Percentiles rank a stretch among this genome's conserved stretches.
phyloP scores from a whole-genome alignment of 1,140 invertebrate genomes.

The Probaryconus sp. region DNA sequence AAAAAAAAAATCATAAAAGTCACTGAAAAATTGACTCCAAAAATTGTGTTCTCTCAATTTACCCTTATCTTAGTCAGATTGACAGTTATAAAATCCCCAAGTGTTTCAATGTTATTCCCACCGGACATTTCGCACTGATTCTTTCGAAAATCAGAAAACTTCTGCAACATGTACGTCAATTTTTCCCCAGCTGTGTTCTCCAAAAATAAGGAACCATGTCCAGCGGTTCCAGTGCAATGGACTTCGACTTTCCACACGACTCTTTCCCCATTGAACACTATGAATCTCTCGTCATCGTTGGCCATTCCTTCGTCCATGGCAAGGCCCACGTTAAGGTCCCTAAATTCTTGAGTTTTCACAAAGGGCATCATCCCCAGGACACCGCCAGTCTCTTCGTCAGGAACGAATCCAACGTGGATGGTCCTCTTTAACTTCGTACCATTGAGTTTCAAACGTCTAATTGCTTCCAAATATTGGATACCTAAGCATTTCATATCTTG shows the following conservation, averaged over 20 bases:
- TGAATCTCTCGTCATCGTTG: constrained; percentile 80
- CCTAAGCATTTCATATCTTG: constrained; percentile 92
- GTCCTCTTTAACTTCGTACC: constrained; percentile 78
- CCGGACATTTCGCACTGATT: constrained; percentile 83
- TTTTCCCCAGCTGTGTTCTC: constrained; percentile 92
- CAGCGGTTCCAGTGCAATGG: constrained; percentile 88
- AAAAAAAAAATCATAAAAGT: neutral
- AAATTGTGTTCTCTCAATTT: constrained; percentile 44
- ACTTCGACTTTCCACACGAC: constrained; percentile 84
- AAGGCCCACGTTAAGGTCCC: constrained; percentile 91
- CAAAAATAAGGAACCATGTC: constrained; percentile 91
- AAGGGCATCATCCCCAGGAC: constrained; percentile 89
- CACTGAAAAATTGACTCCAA: no score
- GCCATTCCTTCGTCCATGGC: constrained; percentile 94
- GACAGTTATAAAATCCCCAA: constrained; percentile 92
- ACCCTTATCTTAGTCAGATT: constrained; percentile 91
- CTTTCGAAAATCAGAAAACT: constrained; percentile 86
- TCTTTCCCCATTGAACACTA: constrained; percentile 88
- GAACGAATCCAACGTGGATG: constrained; percentile 80
- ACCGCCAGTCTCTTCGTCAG: constrained; percentile 96
- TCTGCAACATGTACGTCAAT: constrained; percentile 85
- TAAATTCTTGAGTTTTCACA: constrained; percentile 87
- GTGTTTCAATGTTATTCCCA: constrained; percentile 81
- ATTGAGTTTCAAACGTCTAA: constrained; percentile 82
- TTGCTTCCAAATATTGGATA: constrained; percentile 89